Evolutionary conservation across 2,797 vertebrate genomes (phyloP).

Genomic region (Paedocypris micromegethes): DNA sequence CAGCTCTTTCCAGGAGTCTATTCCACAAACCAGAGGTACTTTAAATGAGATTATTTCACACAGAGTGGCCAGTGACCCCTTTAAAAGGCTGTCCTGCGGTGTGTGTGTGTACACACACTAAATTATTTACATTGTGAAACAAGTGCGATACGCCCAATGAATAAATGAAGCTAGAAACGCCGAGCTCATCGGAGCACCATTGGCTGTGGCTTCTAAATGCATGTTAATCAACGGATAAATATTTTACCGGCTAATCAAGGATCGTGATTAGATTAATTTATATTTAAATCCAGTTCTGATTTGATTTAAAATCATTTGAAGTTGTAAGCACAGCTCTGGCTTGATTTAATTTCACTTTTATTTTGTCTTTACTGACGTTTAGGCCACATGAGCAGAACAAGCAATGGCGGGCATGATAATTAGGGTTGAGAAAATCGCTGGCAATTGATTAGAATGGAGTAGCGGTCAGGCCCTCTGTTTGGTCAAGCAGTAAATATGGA

Average conservation of each 20-base stretch:
- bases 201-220: conserved; percentile 49
- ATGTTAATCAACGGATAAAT: conserved; percentile 65
- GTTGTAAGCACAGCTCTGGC: conserved; percentile 19
- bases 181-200: conserved; percentile 28
- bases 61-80: conserved; percentile 62
- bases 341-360: conserved; percentile 14
- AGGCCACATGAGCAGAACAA: conserved; percentile 7
- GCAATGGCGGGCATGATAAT: conserved; percentile 24
- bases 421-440: conserved; percentile 29
- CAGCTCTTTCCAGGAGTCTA: conserved; percentile 24
- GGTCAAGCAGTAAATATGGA: conserved; percentile 14
- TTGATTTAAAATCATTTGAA: conserved; percentile 53
- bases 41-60: conserved; percentile 64
- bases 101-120: conserved; percentile 58
- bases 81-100: conserved; percentile 59
- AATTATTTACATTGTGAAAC: conserved; percentile 62
- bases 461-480: conserved; percentile 1
- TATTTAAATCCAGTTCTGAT: conserved; percentile 43
- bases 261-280: conserved; percentile 55
- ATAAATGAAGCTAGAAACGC: conserved; percentile 59
- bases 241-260: conserved; percentile 59
- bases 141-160: conserved; percentile 58
- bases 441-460: conserved; percentile 26
- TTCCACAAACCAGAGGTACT: conserved; percentile 48
- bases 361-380: neutral